Percentiles rank a stretch among this genome's conserved stretches.
These are phyloP conservation scores for Phyllostomus discolor DNA, from an alignment of 2,113 vertebrate genomes.

Conservation along the genomic window DNA sequence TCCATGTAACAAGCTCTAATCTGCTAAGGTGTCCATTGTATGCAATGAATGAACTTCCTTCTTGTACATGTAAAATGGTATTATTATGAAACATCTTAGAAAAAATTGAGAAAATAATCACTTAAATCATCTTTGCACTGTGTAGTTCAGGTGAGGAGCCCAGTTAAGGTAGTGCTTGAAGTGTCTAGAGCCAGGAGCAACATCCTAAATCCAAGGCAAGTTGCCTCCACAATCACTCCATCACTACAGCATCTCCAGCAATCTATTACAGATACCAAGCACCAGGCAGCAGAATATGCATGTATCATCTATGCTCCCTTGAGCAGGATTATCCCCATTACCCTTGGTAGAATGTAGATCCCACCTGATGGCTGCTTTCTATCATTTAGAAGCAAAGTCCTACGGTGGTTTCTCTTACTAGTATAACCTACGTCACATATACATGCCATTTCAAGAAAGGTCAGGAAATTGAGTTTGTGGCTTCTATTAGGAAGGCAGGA, in stretches of 20 bases:
- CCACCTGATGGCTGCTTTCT: background rate
- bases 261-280: background rate
- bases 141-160: background rate
- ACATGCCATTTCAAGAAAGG: background rate
- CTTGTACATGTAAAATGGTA: background rate
- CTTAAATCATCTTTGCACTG: background rate
- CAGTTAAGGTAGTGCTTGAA: background rate
- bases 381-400: background rate
- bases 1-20: background rate
- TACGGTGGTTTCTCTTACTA: accelerated
- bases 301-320: accelerated
- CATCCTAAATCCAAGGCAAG: accelerated
- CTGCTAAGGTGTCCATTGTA: background rate
- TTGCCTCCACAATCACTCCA: accelerated
- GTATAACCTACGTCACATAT: accelerated
- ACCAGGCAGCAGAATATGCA: accelerated
- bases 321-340: background rate
- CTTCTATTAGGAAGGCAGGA: background rate
- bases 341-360: too few species aligned
- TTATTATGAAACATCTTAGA: background rate
- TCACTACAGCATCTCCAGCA: too few species aligned
- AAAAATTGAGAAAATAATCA: background rate
- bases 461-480: background rate
- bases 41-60: background rate
- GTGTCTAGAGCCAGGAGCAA: background rate